phyloP scores from a whole-genome alignment of 2,888 invertebrate genomes.

The Drosophila maculinotata region DNA sequence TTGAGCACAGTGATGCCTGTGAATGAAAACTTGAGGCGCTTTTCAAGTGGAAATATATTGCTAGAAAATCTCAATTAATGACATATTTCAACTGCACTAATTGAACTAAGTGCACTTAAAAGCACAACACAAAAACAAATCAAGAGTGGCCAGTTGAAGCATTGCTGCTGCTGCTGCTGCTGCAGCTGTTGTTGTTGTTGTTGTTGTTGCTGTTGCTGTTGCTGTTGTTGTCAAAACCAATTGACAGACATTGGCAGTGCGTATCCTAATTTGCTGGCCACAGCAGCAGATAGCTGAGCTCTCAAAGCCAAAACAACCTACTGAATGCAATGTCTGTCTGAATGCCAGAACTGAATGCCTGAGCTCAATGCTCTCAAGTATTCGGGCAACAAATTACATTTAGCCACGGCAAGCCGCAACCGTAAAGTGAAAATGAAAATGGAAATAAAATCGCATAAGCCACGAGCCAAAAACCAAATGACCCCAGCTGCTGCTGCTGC shows the following conservation, averaged over 20 bases:
- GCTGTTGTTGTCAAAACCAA: conserved; percentile 7
- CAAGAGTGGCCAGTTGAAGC: neutral
- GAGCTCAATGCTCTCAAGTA: conserved; percentile 28
- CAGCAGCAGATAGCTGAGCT: conserved; percentile 15
- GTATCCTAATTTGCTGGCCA: conserved; percentile 29
- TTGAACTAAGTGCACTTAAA: conserved; percentile 28
- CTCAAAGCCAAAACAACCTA: no score
- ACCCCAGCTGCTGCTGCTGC: conserved; percentile 11
- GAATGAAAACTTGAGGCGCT: neutral
- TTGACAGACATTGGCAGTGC: conserved; percentile 19
- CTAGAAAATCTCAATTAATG: conserved; percentile 29
- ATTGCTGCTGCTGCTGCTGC: no score
- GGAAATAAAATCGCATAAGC: conserved; percentile 62
- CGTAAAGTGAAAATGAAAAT: conserved; percentile 51
- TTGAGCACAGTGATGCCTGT: conserved; percentile 29
- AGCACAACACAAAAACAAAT: conserved; percentile 9
- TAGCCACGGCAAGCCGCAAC: conserved; percentile 48
- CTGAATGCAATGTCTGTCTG: no score
- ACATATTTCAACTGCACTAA: conserved; percentile 23
- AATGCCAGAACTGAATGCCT: conserved; percentile 11
- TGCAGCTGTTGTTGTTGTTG: neutral
- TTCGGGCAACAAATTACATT: conserved; percentile 54
- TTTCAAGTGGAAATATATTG: conserved; percentile 14
- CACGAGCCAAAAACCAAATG: conserved; percentile 16
- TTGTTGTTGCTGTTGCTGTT: neutral